Conservation (phyloP, 2,797 vertebrate species). For the Labroides dimidiatus region DNA sequence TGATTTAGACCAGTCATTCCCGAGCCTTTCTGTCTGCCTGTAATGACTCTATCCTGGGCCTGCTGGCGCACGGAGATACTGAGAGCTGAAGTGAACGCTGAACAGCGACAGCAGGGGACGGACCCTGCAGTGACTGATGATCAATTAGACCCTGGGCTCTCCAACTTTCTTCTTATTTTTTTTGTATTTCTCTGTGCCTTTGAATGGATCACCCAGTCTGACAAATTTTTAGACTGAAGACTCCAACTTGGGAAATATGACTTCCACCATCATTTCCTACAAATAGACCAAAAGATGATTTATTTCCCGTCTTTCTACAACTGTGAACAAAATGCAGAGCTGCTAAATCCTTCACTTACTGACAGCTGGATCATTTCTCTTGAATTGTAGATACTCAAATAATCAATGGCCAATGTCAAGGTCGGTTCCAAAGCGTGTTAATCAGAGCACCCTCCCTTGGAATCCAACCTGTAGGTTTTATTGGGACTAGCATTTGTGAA, state of each 20-base stretch:
- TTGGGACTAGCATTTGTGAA: not conserved
- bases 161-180: slow-evolving; percentile 2
- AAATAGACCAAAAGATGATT: not conserved
- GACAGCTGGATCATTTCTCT: not conserved
- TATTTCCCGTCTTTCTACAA: not conserved
- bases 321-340: not conserved
- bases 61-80: slow-evolving; percentile 68
- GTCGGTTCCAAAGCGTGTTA: not conserved
- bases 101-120: slow-evolving; percentile 52
- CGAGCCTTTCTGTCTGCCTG: slow-evolving; percentile 47
- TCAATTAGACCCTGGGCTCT: slow-evolving; percentile 56
- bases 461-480: not conserved
- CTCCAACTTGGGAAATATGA: slow-evolving; percentile 5
- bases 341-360: not conserved
- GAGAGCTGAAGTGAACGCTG: slow-evolving; percentile 48
- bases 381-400: not conserved
- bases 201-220: slow-evolving; percentile 25
- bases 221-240: slow-evolving; percentile 35
- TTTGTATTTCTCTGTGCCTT: not conserved
- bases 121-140: slow-evolving; percentile 55
- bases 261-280: not conserved
- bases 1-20: slow-evolving; percentile 77
- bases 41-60: slow-evolving; percentile 65
- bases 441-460: not conserved
- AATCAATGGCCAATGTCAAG: not conserved